These are phyloP conservation scores for Takifugu bimaculatus DNA, from an alignment of 2,113 vertebrate species.

Conservation along the genomic window DNA sequence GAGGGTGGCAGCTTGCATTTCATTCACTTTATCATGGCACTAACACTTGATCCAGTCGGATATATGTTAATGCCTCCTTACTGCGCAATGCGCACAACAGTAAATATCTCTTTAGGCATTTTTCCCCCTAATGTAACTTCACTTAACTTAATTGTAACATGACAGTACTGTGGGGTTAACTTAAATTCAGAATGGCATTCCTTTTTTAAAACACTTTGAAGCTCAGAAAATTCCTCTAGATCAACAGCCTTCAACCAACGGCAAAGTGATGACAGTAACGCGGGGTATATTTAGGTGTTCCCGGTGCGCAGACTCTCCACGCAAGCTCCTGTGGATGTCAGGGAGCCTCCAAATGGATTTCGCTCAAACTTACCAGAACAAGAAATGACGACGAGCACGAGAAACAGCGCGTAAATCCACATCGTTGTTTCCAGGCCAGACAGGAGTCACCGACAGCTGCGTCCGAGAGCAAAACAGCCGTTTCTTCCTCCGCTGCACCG, in stretches of 20 bases:
- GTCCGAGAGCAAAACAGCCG: slow-evolving; percentile 27
- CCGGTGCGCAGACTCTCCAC: background rate
- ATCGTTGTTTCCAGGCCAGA: slow-evolving; percentile 24
- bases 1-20: background rate
- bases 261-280: no score
- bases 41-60: background rate
- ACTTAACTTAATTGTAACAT: no score
- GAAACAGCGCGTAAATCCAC: slow-evolving; percentile 63
- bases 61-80: background rate
- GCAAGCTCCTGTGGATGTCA: background rate
- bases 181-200: no score
- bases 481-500: slow-evolving; percentile 60
- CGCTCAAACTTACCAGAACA: slow-evolving; percentile 59
- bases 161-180: no score
- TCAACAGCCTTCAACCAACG: no score
- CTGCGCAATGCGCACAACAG: background rate
- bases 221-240: no score
- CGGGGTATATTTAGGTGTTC: no score
- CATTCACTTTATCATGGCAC: background rate
- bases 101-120: no score
- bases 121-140: no score
- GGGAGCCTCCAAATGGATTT: slow-evolving; percentile 10
- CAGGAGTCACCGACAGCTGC: no score
- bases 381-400: slow-evolving; percentile 52
- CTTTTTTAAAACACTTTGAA: no score